Evolutionary conservation across 2,888 invertebrate species (phyloP).

Genomic region (Ophion ellenae): DNA sequence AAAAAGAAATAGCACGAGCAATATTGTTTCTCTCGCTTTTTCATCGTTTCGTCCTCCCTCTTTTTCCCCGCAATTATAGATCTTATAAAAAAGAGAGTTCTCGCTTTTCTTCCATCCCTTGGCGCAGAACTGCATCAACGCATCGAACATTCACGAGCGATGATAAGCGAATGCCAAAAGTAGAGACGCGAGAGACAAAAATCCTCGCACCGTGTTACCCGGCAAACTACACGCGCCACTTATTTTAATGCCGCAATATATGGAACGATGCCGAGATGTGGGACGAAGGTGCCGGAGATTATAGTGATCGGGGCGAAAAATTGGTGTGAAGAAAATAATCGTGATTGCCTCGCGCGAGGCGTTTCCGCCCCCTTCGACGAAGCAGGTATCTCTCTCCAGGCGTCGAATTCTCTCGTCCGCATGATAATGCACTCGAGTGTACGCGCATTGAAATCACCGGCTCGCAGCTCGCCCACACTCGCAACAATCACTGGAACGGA

Average conservation of each 20-base stretch:
- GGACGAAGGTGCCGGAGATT: constrained; percentile 56
- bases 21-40: constrained; percentile 8
- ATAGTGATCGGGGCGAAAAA: constrained; percentile 49
- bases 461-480: not conserved
- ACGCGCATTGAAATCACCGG: constrained; percentile 58
- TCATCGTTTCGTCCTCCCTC: not conserved
- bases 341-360: constrained; percentile 20
- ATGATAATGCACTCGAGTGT: not conserved
- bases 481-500: constrained; percentile 14
- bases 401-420: constrained; percentile 52
- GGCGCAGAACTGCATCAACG: constrained; percentile 10
- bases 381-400: constrained; percentile 22
- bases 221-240: not conserved
- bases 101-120: constrained; percentile 5
- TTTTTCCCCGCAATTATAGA: constrained; percentile 14
- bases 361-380: not conserved
- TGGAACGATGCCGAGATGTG: constrained; percentile 50
- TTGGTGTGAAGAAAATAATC: constrained; percentile 35
- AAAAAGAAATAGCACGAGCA: constrained; percentile 29
- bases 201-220: constrained; percentile 23
- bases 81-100: constrained; percentile 4
- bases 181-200: constrained; percentile 13
- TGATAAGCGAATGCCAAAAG: constrained; percentile 25
- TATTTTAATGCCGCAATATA: constrained; percentile 37
- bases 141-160: constrained; percentile 28